Evolutionary conservation across 2,797 vertebrate genomes (phyloP), one percentile per base, ranked within the genome.

Genomic region (Ctenochaetus hawaiiensis): DNA sequence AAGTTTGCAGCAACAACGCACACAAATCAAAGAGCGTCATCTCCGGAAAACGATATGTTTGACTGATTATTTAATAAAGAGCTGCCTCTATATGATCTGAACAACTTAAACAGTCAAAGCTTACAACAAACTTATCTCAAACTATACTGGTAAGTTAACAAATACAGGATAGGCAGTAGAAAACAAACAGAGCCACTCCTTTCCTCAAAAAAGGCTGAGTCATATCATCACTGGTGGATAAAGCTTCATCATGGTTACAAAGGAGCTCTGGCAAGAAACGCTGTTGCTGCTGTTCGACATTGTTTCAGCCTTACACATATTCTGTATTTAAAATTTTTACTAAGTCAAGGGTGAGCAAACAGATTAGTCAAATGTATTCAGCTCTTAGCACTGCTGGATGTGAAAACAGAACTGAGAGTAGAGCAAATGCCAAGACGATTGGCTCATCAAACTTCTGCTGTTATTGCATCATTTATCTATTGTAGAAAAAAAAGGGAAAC

Each of bases 401-500:
- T 17, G 16, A 67, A 75, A 77, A 16, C 48, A 56, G 39, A 84
- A 72, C 1, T 26, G 14, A 13, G 10, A 67, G n/a, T 0, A 2
- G 0, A 1, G 0, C 4, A 23, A 17, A 10, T 3, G 2, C 0
- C 0, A 0, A 0, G 0, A 9, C 0, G 0, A 2, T 0, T 18
- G 66, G 18, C 58, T 80, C 71, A 68, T 30, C 0, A 20, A 18
- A 3, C 47, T 51, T 44, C 1, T 2, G 43, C 2, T 3, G 12
- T 10, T 43, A 6, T 84, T 82, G 67, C 83, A 79, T 74, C 72
- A 91, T 16, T 43, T 43, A 17, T 1, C 44, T 2, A 39, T 26
- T 54, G 75, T 1, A 47, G 23, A 22, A 10, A 41, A 20, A 13
- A 7, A 2, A 34, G 6, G 30, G 30, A 9, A 49, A 5, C 1